Evolutionary conservation across 2,113 vertebrate species (phyloP), one percentile per base, ranked within the genome.

Genomic region (Andinoacara biseriatus): DNA sequence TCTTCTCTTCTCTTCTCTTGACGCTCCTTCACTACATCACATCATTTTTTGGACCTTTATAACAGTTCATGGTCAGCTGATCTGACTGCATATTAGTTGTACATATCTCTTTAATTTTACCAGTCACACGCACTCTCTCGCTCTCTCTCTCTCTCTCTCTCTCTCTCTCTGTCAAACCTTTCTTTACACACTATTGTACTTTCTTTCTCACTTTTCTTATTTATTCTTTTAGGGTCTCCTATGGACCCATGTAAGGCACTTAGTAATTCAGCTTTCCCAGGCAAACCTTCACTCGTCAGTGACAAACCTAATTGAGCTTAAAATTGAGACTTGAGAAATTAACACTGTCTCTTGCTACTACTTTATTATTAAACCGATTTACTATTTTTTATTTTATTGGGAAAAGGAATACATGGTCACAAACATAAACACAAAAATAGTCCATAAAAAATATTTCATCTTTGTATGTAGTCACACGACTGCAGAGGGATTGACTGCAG

Each of bases 301-400:
- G n/a, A 89, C 74, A 78, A 79, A 87, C 79, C 74, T 75, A 85
- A 86, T 72, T 83, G 87, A 86, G 69, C 84, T 76, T 85, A 87
- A 87, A 90, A 90, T n/a, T 78, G 77, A 85, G 35, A 77, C 59
- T 38, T 3, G 72, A 82, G 78, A 38, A 43, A 65, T 78, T 89
- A 35, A 8, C 38, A 52, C n/a, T n/a, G 26, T 26, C 26, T 26
- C 26, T 26, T 26, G 57, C 52, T 74, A n/a, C 24, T 2, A 17
- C 40, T 49, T 40, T 82, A 43, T 63, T 18, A 75, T 52, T 69
- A 62, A 69, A 69, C 43, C 35, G 4, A 46, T 49, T 38, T 46
- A 31, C 29, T 72, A 72, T 0, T 72, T 52, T 10, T 1, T 20
- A 72, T 72, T 52, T 49, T 43, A 26, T 20, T 22, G 20, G 65